Conservation (phyloP, 23 tunicate species). For the Halocynthia aurantium region DNA sequence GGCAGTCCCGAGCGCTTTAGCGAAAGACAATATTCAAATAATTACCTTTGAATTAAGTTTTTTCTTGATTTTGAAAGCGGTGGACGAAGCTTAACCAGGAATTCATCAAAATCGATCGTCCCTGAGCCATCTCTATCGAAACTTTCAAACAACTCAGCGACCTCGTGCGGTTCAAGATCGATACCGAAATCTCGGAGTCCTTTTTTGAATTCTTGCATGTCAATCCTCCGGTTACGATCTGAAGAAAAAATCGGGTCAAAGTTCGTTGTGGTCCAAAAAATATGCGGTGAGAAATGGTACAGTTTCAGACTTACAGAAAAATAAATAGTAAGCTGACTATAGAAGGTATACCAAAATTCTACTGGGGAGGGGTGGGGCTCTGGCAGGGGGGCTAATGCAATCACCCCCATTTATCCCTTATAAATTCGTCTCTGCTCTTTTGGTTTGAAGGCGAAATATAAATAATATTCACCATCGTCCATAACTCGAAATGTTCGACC, state of each 20-base stretch:
- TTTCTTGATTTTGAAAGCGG: conserved; percentile 63
- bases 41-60: conserved; percentile 24
- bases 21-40: background rate
- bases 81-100: conserved; percentile 73
- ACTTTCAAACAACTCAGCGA: conserved; percentile 35
- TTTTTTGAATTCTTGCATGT: conserved; percentile 59
- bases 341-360: too few species aligned
- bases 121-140: conserved; percentile 76
- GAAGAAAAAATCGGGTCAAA: background rate
- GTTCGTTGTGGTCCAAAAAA: background rate
- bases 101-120: conserved; percentile 80
- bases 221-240: conserved; percentile 42
- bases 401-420: too few species aligned
- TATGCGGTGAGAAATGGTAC: too few species aligned
- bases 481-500: conserved; percentile 63
- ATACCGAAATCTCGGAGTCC: conserved; percentile 61
- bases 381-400: too few species aligned
- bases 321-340: too few species aligned
- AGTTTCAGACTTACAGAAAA: too few species aligned
- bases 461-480: conserved; percentile 43
- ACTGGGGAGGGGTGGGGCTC: too few species aligned
- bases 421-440: too few species aligned
- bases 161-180: conserved; percentile 43
- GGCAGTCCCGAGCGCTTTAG: too few species aligned
- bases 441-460: too few species aligned